phyloP scores from a whole-genome alignment of 2,113 vertebrate genomes.

The Orycteropus afer region DNA sequence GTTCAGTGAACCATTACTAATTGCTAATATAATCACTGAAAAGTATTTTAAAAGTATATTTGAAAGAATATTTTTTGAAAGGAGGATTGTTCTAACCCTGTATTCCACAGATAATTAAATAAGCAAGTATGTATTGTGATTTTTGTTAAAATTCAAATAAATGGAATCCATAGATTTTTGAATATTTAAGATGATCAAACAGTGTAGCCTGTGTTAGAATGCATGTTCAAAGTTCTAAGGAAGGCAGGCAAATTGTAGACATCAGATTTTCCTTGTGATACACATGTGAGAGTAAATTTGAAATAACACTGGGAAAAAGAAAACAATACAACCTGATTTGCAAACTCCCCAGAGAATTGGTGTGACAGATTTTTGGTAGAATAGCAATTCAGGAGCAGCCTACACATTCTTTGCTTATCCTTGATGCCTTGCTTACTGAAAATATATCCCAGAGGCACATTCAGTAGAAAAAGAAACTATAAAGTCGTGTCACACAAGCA shows the following conservation, averaged over 20 bases:
- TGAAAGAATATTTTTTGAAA: background rate
- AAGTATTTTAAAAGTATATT: background rate
- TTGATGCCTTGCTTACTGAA: background rate
- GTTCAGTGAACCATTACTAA: no score
- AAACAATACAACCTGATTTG: background rate
- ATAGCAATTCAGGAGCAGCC: accelerated
- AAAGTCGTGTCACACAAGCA: background rate
- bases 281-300: background rate
- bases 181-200: background rate
- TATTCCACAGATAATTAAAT: background rate
- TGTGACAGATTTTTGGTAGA: background rate
- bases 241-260: background rate
- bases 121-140: background rate
- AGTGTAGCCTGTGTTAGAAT: no score
- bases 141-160: background rate
- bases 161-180: background rate
- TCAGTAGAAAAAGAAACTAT: background rate
- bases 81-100: background rate
- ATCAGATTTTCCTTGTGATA: background rate
- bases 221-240: background rate
- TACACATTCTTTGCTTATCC: background rate
- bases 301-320: background rate
- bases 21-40: background rate
- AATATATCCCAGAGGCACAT: background rate
- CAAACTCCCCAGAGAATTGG: background rate